These are phyloP conservation scores for Campylorhamphus procurvoides DNA, from an alignment of 2,113 vertebrate genomes.

Conservation along the genomic window DNA sequence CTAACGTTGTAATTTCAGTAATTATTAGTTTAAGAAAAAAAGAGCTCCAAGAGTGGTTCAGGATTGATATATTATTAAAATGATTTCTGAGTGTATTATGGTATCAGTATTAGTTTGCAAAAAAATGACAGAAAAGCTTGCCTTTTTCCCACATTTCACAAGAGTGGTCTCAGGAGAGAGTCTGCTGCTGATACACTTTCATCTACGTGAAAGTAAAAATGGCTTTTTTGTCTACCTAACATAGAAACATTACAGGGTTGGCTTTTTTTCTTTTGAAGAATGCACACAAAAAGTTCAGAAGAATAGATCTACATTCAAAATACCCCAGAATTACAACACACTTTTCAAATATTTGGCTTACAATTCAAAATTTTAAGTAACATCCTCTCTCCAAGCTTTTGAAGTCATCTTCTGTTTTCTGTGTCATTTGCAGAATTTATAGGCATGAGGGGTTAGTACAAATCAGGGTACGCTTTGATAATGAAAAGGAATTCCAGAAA, in stretches of 20 bases:
- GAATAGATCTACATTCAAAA: neutral
- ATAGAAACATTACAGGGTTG: neutral
- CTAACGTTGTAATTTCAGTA: neutral
- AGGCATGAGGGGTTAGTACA: neutral
- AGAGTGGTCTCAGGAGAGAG: neutral
- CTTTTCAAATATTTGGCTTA: neutral
- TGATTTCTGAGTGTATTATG: neutral
- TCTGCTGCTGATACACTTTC: neutral
- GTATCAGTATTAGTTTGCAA: neutral
- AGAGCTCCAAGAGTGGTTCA: neutral
- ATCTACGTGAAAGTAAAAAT: neutral
- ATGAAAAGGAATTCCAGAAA: neutral
- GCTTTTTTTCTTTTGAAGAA: neutral
- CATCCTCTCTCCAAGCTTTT: neutral
- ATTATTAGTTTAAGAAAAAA: neutral
- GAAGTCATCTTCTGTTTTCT: neutral
- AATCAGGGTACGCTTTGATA: neutral
- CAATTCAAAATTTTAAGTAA: neutral
- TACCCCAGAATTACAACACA: neutral
- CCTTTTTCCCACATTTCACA: neutral
- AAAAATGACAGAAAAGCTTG: neutral
- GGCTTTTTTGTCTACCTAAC: neutral
- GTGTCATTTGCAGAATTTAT: neutral
- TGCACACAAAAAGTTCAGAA: neutral
- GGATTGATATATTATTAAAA: neutral